These are phyloP conservation scores for Porites lutea DNA, from an alignment of 64 coral and sea anemone genomes.

Conservation along the genomic window DNA sequence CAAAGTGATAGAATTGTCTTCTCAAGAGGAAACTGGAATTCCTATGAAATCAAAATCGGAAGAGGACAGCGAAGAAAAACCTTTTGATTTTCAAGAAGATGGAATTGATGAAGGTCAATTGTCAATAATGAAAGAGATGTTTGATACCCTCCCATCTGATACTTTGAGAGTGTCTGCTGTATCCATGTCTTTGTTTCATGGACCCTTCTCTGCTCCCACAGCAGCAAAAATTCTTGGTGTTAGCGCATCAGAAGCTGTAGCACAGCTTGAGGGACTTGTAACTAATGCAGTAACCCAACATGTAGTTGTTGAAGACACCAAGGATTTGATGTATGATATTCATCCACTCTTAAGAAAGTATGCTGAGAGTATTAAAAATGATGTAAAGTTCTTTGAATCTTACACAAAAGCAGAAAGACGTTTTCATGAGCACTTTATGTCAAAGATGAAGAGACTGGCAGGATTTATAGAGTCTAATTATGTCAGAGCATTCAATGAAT, in stretches of 20 bases:
- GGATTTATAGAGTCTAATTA: slow-evolving; percentile 8
- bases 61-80: neutral
- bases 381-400: neutral
- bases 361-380: slow-evolving; percentile 20
- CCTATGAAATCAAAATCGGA: neutral
- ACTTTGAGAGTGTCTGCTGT: slow-evolving; percentile 12
- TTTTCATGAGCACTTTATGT: slow-evolving; percentile 30
- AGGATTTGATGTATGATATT: slow-evolving; percentile 35
- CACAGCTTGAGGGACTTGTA: slow-evolving; percentile 16
- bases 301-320: slow-evolving; percentile 1
- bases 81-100: slow-evolving; percentile 5
- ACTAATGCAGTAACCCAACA: neutral
- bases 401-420: slow-evolving; percentile 21
- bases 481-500: neutral
- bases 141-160: slow-evolving; percentile 3
- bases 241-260: neutral
- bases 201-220: slow-evolving; percentile 7
- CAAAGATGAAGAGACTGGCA: slow-evolving; percentile 25
- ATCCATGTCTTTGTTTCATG: slow-evolving; percentile 18
- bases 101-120: neutral
- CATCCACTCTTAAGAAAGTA: slow-evolving; percentile 19
- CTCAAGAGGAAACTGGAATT: neutral
- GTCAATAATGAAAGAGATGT: neutral
- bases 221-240: slow-evolving; percentile 8
- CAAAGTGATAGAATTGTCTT: neutral